phyloP scores from a whole-genome alignment of 23 tunicate species.

The Trididemnum clinides region DNA sequence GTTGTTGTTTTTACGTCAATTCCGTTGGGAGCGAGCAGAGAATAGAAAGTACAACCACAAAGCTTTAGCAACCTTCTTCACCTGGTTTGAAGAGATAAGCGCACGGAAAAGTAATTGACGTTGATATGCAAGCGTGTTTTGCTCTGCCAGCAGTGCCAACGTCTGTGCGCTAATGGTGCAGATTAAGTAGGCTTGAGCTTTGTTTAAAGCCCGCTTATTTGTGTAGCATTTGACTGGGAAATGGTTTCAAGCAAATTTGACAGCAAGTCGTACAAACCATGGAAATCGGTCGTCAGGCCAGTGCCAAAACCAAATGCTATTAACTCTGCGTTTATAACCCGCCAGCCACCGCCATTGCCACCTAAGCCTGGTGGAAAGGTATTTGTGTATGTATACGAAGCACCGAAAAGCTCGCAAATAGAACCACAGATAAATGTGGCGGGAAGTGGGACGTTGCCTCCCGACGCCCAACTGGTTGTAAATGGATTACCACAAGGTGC shows the following conservation, averaged over 20 bases:
- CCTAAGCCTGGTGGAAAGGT: conserved; percentile 68
- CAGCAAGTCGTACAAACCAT: not conserved
- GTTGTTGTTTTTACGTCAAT: no score
- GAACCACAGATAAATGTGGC: not conserved
- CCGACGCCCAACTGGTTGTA: not conserved
- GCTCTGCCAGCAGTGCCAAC: no score
- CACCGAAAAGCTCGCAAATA: not conserved
- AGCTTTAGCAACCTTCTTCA: no score
- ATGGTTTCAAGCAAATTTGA: conserved; percentile 17
- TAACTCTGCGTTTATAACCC: no score
- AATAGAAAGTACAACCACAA: no score
- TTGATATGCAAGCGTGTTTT: no score
- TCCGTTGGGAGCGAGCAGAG: no score
- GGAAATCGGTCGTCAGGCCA: conserved; percentile 44
- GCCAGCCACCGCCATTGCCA: conserved; percentile 23
- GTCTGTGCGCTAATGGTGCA: no score
- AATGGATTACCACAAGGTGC: not conserved
- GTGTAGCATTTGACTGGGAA: no score
- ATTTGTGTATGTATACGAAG: conserved; percentile 71
- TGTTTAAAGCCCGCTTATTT: no score
- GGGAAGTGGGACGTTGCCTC: not conserved
- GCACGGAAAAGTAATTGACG: no score
- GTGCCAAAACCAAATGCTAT: not conserved
- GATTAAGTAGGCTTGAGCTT: no score
- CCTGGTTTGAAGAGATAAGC: not conserved